Conservation (phyloP, 2,888 invertebrate species). For the Athalia cordata region DNA sequence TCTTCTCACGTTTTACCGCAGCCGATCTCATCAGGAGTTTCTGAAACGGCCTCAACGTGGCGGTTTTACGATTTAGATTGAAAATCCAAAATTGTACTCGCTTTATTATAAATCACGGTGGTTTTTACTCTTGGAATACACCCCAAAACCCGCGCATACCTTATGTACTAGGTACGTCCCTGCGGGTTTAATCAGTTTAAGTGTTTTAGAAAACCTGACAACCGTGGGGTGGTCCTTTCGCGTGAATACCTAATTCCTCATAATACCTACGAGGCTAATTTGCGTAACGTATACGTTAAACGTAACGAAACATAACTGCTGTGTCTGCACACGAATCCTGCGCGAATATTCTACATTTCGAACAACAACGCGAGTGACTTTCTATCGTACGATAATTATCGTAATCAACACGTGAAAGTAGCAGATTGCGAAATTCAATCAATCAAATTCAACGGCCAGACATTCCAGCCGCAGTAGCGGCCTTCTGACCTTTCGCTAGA, state of each 20-base stretch:
- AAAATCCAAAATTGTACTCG: slow-evolving; percentile 36
- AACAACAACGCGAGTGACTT: not conserved
- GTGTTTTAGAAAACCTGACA: slow-evolving; percentile 62
- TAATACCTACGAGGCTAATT: slow-evolving; percentile 11
- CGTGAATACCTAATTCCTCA: not conserved
- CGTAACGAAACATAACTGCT: not conserved
- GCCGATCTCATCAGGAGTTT: not conserved
- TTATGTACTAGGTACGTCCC: slow-evolving; percentile 31
- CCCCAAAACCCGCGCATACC: not conserved
- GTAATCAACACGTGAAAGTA: slow-evolving; percentile 5
- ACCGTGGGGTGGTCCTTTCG: slow-evolving; percentile 9
- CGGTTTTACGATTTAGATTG: slow-evolving; percentile 4
- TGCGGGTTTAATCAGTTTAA: slow-evolving; percentile 66
- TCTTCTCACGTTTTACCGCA: slow-evolving; percentile 16
- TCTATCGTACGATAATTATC: not conserved
- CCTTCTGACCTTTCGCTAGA: slow-evolving; percentile 11
- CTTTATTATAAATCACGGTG: slow-evolving; percentile 46
- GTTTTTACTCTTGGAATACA: slow-evolving; percentile 30
- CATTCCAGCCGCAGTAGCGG: not conserved
- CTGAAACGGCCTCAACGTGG: not conserved
- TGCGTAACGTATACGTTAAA: slow-evolving; percentile 5
- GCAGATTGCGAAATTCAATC: not conserved
- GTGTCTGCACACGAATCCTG: not conserved
- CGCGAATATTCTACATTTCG: not conserved
- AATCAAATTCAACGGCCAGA: slow-evolving; percentile 11